Evolutionary conservation across 2,888 invertebrate species (phyloP), one percentile per base, ranked within the genome.

Genomic region (Clostera curtula): DNA sequence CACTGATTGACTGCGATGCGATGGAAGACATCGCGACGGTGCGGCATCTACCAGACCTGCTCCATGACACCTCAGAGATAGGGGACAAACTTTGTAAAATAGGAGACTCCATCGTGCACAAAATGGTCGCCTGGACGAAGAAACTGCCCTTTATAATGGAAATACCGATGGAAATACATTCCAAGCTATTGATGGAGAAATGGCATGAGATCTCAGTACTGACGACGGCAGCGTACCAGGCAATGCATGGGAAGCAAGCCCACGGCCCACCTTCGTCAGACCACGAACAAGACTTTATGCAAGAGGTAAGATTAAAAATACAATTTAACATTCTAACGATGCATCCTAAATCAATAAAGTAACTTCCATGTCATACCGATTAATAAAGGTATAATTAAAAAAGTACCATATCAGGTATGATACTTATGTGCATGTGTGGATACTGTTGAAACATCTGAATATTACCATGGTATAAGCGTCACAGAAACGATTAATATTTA

Each of bases 111-210:
- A 98, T 98, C 61, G 98, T 98, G 32, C 96, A 95, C 85, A 97
- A 97, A 85, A 89, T 98, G 85, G 98, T 98, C 48, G 96, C 97
- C 77, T 98, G 98, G 98, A 98, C 98, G 59, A 97, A 97, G 80
- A 91, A 96, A 82, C 85, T 98, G 76, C 98, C 98, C 32, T 98
- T 98, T 84, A 98, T 97, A 75, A 87, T 93, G 75, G 96, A 98
- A 82, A 90, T 98, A 51, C 97, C 98, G 27, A 95, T 97, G 59
- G 95, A 97, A 82, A 93, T 95, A 50, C 97, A 96, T 77, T 97
- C 97, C 41, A 92, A 95, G 83, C 87, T 98, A 51, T 86, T 98
- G 61, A 98, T 97, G 64, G 96, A 96, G 83, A 96, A 97, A 80
- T 98, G 98, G 98, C 97, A 97, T 75, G 96, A 96, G 86, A 90